Base-by-base conservation (phyloP, 2,888 invertebrate genomes). In the Arenicola marina region DNA sequence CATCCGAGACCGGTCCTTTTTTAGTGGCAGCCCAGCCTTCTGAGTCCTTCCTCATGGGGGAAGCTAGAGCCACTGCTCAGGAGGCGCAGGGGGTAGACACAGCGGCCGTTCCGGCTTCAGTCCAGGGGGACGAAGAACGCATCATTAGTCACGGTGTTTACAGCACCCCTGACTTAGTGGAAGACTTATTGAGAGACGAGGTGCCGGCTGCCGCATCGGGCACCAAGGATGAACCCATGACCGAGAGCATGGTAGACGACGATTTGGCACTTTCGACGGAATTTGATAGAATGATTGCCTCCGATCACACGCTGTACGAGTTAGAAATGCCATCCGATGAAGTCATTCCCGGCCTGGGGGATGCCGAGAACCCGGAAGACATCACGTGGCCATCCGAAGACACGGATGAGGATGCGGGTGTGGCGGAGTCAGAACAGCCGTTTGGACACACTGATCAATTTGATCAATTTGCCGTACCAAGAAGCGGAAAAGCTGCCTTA, bases 311-410 rank as follows among this genome's bases (percentile, higher is more conserved):
- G 24, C 62, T 79, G 51, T 85, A 84, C 75, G 86, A 86, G 64
- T 78, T 84, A 60, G 83, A 78, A 62, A 79, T 79, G 79, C 79
- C 75, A 69, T 81, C 82, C 63, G 76, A 85, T 76, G 80, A 80
- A 67, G 70, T 73, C 3, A 46, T 51, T n/a, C 7, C n/a, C 11
- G 11, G 18, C 7, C 48, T n/a, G 26, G 18, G 24, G 26, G 24
- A n/a, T 11, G 24, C 7, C 11, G 48, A 48, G 24, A 24, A 21
- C 15, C 15, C 48, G 26, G 48, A 48, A 7, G 7, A 7, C 11
- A 24, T n/a, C 18, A 11, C 26, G 11, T 48, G 11, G 18, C 15
- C 15, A 24, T 21, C 48, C 24, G 48, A 48, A 48, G 38, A 38
- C 38, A 15, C 18, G 38, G 11, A 11, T 15, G 38, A 38, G 11